Percentiles rank a stretch among this genome's conserved stretches.
Evolutionary conservation across 2,888 invertebrate genomes (phyloP).

Genomic region (Cephonodes hylas): DNA sequence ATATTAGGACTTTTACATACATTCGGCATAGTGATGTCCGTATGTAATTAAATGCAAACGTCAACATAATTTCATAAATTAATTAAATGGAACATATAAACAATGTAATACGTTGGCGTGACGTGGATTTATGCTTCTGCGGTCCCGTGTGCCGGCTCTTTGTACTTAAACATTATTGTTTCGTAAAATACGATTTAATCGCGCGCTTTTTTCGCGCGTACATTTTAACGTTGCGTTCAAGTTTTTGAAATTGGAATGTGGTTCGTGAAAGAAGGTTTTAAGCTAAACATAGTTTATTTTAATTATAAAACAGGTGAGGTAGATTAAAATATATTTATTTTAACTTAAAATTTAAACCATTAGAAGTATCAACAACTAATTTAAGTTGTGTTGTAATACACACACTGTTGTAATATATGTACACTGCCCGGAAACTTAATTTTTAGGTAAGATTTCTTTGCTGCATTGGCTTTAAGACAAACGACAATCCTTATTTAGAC

Average conservation of each 20-base stretch:
- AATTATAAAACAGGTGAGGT: too few species aligned
- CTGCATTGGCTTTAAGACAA: too few species aligned
- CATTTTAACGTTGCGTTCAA: neutral
- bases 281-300: too few species aligned
- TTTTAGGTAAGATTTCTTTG: too few species aligned
- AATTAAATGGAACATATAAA: neutral
- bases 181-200: neutral
- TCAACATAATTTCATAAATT: constrained; percentile 5
- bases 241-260: neutral
- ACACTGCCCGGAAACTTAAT: too few species aligned
- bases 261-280: neutral
- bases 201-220: neutral
- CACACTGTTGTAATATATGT: too few species aligned
- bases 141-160: neutral
- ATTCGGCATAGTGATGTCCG: neutral
- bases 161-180: neutral
- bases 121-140: constrained; percentile 2
- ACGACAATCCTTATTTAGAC: too few species aligned
- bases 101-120: neutral
- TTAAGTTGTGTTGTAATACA: too few species aligned
- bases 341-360: too few species aligned
- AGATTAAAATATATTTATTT: too few species aligned
- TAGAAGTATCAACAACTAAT: too few species aligned
- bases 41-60: neutral
- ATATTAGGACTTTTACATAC: too few species aligned